phyloP scores from a whole-genome alignment of 2,888 invertebrate species.

The Tortricodes alternella region DNA sequence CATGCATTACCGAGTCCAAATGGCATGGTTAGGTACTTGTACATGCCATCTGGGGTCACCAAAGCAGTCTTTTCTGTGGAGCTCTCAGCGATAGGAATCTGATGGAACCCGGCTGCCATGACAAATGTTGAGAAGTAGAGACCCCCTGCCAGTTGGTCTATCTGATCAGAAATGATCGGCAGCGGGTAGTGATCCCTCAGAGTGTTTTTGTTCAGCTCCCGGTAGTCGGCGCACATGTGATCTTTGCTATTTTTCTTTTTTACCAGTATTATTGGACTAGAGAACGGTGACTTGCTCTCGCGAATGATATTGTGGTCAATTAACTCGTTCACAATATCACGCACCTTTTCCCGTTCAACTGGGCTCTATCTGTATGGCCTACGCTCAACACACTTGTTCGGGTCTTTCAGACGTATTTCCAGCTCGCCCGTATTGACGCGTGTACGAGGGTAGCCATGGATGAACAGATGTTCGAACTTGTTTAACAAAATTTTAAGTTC shows the following conservation, averaged over 20 bases:
- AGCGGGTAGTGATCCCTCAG: conserved; percentile 38
- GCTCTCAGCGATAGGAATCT: conserved; percentile 34
- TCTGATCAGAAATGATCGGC: conserved; percentile 34
- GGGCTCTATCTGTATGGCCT: conserved; percentile 42
- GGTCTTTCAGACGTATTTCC: conserved; percentile 38
- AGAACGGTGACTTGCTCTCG: too few relatives aligned
- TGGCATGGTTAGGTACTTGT: conserved; percentile 43
- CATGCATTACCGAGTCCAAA: conserved; percentile 40
- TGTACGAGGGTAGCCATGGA: conserved; percentile 35
- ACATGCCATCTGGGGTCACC: conserved; percentile 43
- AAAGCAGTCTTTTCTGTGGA: conserved; percentile 45
- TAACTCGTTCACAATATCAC: conserved; percentile 38
- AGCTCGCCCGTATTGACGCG: conserved; percentile 41
- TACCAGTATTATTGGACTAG: conserved; percentile 29
- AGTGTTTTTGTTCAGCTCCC: conserved; percentile 38
- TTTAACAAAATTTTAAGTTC: conserved; percentile 34
- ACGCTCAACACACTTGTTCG: conserved; percentile 38
- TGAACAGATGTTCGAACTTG: conserved; percentile 39
- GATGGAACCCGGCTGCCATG: conserved; percentile 17
- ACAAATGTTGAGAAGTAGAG: conserved; percentile 13
- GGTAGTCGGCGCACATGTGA: conserved; percentile 41
- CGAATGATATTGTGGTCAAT: conserved; percentile 41
- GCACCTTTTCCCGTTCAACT: conserved; percentile 41
- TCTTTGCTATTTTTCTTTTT: conserved; percentile 38
- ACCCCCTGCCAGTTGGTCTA: conserved; percentile 36